A percentile compares a stretch with the other conserved stretches of the same genome.
phyloP scores from a whole-genome alignment of 2,888 invertebrate species.

The Psylliodes chrysocephalus region DNA sequence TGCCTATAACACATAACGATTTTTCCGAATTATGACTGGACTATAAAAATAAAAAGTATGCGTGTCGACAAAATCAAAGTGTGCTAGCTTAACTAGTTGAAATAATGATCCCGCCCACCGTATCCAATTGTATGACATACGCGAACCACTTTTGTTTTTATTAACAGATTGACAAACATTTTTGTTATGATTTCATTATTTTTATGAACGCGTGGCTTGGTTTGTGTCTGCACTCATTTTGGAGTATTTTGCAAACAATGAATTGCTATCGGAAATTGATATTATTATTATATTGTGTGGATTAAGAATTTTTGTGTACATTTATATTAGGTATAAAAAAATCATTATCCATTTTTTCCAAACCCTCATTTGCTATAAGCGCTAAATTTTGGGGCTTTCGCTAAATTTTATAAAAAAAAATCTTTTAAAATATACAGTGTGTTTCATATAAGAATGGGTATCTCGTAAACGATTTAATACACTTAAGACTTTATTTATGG shows the following conservation, averaged over 20 bases:
- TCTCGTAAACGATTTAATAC: too few relatives aligned
- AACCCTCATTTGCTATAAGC: too few relatives aligned
- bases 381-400: too few relatives aligned
- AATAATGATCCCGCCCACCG: slow-evolving; percentile 19
- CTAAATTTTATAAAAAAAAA: too few relatives aligned
- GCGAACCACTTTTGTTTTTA: slow-evolving; percentile 18
- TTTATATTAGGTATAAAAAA: too few relatives aligned
- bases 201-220: not conserved
- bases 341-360: too few relatives aligned
- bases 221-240: not conserved
- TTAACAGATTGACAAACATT: slow-evolving; percentile 20
- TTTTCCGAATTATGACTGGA: not conserved
- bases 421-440: too few relatives aligned
- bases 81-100: not conserved
- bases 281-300: too few relatives aligned
- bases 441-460: too few relatives aligned
- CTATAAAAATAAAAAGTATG: not conserved
- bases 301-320: too few relatives aligned
- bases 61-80: not conserved
- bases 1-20: too few relatives aligned
- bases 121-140: slow-evolving; percentile 10
- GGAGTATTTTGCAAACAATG: not conserved
- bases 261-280: not conserved
- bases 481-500: too few relatives aligned
- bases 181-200: slow-evolving; percentile 5